These are phyloP conservation scores for Dione vanillae DNA, from an alignment of 2,888 invertebrate species.

Conservation along the genomic window DNA sequence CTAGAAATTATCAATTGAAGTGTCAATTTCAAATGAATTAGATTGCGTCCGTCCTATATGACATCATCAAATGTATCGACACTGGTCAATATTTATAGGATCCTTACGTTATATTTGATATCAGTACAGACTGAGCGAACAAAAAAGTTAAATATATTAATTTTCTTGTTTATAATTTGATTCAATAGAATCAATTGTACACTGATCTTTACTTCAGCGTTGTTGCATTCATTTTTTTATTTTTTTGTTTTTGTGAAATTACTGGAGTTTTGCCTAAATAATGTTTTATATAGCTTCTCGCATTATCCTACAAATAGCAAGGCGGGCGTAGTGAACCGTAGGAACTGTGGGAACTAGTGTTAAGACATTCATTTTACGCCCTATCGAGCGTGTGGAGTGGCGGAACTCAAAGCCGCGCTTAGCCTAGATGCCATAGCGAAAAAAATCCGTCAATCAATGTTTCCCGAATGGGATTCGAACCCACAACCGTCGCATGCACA, in stretches of 20 bases:
- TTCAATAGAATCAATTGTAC: no score
- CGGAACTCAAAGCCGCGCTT: no score
- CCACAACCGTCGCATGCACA: no score
- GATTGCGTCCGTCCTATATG: constrained; percentile 42
- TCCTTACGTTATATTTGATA: constrained; percentile 47
- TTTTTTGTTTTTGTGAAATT: no score
- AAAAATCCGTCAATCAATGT: no score
- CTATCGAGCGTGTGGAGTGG: no score
- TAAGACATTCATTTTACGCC: background rate
- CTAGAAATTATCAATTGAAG: constrained; percentile 37
- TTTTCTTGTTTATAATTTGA: no score
- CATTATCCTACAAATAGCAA: background rate
- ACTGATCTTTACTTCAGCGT: no score
- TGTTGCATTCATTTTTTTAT: no score
- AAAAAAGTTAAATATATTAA: background rate
- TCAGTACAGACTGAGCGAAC: constrained; percentile 38
- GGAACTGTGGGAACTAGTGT: background rate
- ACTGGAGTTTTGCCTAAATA: no score
- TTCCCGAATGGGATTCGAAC: no score
- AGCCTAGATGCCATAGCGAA: no score
- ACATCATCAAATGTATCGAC: constrained; percentile 49
- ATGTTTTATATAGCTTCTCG: background rate
- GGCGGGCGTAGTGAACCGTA: background rate
- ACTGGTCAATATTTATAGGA: constrained; percentile 54
- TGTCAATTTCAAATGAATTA: constrained; percentile 48